These are phyloP conservation scores for Mythimna loreyi DNA, from an alignment of 2,888 invertebrate species.

Conservation along the genomic window DNA sequence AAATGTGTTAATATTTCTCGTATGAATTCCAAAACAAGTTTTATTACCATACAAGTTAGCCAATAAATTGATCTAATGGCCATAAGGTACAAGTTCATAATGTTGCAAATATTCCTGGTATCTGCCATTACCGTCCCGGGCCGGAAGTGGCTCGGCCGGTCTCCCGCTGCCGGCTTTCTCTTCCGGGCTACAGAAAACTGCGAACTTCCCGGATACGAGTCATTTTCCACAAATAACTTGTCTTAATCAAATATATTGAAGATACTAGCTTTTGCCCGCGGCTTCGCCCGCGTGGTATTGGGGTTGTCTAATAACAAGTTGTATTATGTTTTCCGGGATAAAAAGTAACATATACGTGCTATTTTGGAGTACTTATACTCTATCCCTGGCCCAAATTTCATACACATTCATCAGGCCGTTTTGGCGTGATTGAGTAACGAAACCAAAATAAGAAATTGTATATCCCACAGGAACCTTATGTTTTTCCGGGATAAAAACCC, in stretches of 20 bases:
- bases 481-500: too few relatives aligned
- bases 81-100: conserved; percentile 48
- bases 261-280: too few relatives aligned
- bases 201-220: conserved; percentile 48
- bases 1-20: conserved; percentile 7
- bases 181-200: conserved; percentile 53
- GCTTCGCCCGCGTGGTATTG: too few relatives aligned
- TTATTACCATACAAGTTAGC: neutral
- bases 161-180: conserved; percentile 48
- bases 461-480: too few relatives aligned
- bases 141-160: conserved; percentile 38
- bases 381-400: too few relatives aligned
- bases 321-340: too few relatives aligned
- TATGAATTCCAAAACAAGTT: neutral
- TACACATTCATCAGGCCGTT: too few relatives aligned
- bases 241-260: conserved; percentile 52
- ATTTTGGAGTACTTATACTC: too few relatives aligned
- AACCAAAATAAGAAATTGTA: too few relatives aligned
- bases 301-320: too few relatives aligned
- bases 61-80: conserved; percentile 40
- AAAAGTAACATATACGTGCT: too few relatives aligned
- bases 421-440: too few relatives aligned
- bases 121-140: conserved; percentile 48
- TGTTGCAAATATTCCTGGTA: conserved; percentile 52
- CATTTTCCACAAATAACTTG: conserved; percentile 50